These are phyloP conservation scores for Pachydiplax longipennis DNA, from an alignment of 2,888 invertebrate genomes.

Conservation along the genomic window DNA sequence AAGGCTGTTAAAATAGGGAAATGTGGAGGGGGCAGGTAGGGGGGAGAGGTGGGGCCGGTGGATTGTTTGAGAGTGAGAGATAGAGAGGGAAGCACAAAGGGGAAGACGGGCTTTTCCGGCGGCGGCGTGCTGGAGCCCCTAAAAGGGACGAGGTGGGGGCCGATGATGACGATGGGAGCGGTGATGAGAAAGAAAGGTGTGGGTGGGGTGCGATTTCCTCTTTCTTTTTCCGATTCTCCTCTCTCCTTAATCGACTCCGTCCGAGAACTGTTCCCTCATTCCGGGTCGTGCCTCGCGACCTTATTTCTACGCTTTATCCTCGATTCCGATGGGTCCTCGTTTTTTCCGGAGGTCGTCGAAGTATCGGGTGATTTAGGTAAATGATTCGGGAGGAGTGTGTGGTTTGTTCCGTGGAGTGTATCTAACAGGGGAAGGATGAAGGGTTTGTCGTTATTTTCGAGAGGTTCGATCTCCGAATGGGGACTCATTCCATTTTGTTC, in stretches of 20 bases:
- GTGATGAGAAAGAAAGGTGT: slow-evolving; percentile 33
- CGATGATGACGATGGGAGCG: slow-evolving; percentile 33
- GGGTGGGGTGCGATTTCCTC: not conserved
- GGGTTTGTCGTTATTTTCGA: not conserved
- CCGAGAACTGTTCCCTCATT: not conserved
- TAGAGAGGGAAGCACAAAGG: not conserved
- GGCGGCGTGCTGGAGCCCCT: not conserved
- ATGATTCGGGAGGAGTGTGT: not conserved
- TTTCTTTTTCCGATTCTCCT: not conserved
- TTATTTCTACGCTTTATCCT: not conserved
- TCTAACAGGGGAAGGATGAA: not conserved
- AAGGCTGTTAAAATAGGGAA: not conserved
- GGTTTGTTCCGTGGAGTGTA: not conserved
- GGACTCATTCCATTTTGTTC: not conserved
- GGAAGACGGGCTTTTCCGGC: not conserved
- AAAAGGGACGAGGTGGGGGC: not conserved
- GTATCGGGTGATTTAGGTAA: not conserved
- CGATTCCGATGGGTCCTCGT: not conserved
- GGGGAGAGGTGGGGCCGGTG: not conserved
- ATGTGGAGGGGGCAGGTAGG: not conserved
- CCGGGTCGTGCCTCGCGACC: not conserved
- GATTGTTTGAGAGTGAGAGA: slow-evolving; percentile 6
- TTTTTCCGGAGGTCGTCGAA: not conserved
- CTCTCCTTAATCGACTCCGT: not conserved
- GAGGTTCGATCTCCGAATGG: not conserved